These are phyloP conservation scores for Drosophila repleta DNA, from an alignment of 1,140 invertebrate genomes.

Conservation along the genomic window DNA sequence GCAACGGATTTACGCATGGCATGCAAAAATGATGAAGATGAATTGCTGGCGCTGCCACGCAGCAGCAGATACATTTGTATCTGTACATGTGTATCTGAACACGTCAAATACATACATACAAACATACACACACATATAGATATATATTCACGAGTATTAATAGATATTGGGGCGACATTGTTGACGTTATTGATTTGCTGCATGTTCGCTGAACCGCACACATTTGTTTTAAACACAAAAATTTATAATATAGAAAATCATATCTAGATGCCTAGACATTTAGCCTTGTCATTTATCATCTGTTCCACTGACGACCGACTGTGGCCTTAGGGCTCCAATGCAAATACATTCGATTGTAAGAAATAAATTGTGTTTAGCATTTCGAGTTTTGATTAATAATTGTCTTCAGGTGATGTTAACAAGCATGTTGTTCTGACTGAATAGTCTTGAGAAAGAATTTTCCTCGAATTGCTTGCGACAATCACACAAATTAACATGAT, in stretches of 20 bases:
- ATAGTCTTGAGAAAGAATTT: neutral
- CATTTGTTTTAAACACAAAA: slow-evolving; percentile 53
- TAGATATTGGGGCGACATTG: slow-evolving; percentile 50
- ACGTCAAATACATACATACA: neutral
- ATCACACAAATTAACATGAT: too few species aligned
- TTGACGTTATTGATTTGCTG: slow-evolving; percentile 68
- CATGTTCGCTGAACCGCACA: slow-evolving; percentile 41
- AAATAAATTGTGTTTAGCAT: slow-evolving; percentile 64
- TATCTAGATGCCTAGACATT: slow-evolving; percentile 35
- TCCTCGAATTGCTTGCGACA: neutral
- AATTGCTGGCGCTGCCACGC: slow-evolving; percentile 59
- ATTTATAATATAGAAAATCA: slow-evolving; percentile 25
- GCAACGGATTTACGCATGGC: slow-evolving; percentile 74
- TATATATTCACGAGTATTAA: slow-evolving; percentile 52
- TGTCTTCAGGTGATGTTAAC: slow-evolving; percentile 25
- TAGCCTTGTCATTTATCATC: slow-evolving; percentile 69
- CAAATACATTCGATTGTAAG: slow-evolving; percentile 58
- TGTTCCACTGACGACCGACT: slow-evolving; percentile 56
- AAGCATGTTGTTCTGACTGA: neutral
- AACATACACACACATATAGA: slow-evolving; percentile 23
- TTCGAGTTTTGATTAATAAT: slow-evolving; percentile 33
- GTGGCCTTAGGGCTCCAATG: slow-evolving; percentile 12
- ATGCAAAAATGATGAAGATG: slow-evolving; percentile 79
- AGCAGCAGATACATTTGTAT: slow-evolving; percentile 24
- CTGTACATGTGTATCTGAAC: slow-evolving; percentile 5